These are phyloP conservation scores for pig (Sus scrofa) DNA, from an alignment of 2,113 vertebrate genomes.

Conservation along the genomic window T2T-Sscrofa CM000812.6:129125501-129126000, in stretches of 20 bases:
- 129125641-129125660: background rate
- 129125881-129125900: conserved; percentile 94
- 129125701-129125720: conserved; percentile 43
- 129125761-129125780: conserved; percentile 95
- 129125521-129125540: no score
- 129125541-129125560: background rate
- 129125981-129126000: background rate
- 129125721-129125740: conserved; percentile 87
- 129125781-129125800: conserved; percentile 96
- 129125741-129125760: conserved; percentile 94
- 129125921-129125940: background rate
- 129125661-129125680: background rate
- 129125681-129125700: background rate
- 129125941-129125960: background rate
- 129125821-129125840: conserved; percentile 97
- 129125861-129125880: conserved; percentile 93
- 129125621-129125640: conserved; percentile 26
- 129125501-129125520: no score
- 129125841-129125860: conserved; percentile 93
- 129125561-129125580: background rate
- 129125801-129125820: conserved; percentile 96
- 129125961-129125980: background rate
- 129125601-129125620: background rate
- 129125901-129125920: background rate
- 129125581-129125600: background rate